phyloP scores from a whole-genome alignment of 2,113 vertebrate genomes.

The Hystrix cristata region DNA sequence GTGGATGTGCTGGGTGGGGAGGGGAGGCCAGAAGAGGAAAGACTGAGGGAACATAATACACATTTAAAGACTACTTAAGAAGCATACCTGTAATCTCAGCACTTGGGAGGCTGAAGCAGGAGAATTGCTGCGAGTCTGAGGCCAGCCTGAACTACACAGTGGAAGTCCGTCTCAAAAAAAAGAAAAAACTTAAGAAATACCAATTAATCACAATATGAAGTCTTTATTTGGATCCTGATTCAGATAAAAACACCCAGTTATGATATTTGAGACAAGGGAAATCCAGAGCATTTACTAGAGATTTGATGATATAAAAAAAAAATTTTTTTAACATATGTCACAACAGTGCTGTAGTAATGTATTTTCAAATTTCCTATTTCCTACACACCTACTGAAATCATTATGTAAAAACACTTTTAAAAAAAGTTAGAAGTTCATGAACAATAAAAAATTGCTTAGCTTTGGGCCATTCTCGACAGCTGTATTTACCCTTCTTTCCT shows the following conservation, averaged over 20 bases:
- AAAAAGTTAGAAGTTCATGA: constrained; percentile 9
- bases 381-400: background rate
- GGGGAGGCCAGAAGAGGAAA: background rate
- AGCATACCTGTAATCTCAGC: background rate
- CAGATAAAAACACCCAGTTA: constrained; percentile 33
- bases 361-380: constrained; percentile 24
- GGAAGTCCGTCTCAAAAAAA: background rate
- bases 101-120: background rate
- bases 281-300: constrained; percentile 36
- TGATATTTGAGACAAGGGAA: constrained; percentile 13
- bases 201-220: background rate
- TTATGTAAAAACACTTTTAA: constrained; percentile 47
- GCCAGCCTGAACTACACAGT: background rate
- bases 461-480: background rate
- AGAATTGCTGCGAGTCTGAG: background rate
- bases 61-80: constrained; percentile 18
- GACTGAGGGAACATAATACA: background rate
- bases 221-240: constrained; percentile 55
- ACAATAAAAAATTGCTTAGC: background rate
- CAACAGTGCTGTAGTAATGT: background rate
- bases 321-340: background rate
- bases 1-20: too few species aligned
- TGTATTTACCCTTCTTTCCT: background rate
- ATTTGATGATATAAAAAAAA: background rate
- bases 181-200: background rate